A percentile compares a stretch with the other conserved stretches of the same genome.
These are phyloP conservation scores for Notarius quadriscutis DNA, from an alignment of 2,113 vertebrate species.

Conservation along the genomic window DNA sequence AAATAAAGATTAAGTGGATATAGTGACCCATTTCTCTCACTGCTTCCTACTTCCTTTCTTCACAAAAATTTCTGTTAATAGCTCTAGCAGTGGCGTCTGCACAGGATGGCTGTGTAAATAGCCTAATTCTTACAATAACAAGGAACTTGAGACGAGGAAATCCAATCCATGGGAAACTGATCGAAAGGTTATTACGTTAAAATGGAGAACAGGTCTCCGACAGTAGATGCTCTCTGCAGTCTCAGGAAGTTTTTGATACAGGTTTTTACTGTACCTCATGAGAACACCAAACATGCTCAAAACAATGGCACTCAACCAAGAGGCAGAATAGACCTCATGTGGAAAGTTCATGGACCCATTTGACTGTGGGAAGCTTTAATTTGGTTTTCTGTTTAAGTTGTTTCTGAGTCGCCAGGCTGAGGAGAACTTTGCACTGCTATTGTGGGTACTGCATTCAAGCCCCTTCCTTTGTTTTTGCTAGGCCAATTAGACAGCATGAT, in stretches of 20 bases:
- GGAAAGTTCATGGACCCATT: not conserved
- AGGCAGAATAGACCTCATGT: not conserved
- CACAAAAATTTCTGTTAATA: slow-evolving; percentile 32
- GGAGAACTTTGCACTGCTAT: slow-evolving; percentile 26
- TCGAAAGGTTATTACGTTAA: slow-evolving; percentile 11
- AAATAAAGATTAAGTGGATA: slow-evolving; percentile 38
- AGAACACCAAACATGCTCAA: slow-evolving; percentile 7
- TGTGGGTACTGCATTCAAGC: slow-evolving; percentile 63
- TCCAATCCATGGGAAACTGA: slow-evolving; percentile 30
- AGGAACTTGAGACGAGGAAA: slow-evolving; percentile 45
- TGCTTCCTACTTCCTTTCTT: slow-evolving; percentile 17
- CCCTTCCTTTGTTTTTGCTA: slow-evolving; percentile 72
- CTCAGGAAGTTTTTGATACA: slow-evolving; percentile 27
- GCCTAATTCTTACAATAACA: slow-evolving; percentile 51
- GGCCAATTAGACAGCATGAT: slow-evolving; percentile 73
- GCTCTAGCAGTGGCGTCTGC: slow-evolving; percentile 42
- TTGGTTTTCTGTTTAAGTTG: not conserved
- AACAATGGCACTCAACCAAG: not conserved
- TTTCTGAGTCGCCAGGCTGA: slow-evolving; percentile 41
- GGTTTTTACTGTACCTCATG: slow-evolving; percentile 20
- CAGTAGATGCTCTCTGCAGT: not conserved
- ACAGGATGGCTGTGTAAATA: slow-evolving; percentile 52
- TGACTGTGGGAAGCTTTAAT: not conserved
- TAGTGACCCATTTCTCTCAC: not conserved
- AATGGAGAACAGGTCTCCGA: not conserved